These are phyloP conservation scores for Napeogenes inachia DNA, from an alignment of 2,888 invertebrate species.

Conservation along the genomic window DNA sequence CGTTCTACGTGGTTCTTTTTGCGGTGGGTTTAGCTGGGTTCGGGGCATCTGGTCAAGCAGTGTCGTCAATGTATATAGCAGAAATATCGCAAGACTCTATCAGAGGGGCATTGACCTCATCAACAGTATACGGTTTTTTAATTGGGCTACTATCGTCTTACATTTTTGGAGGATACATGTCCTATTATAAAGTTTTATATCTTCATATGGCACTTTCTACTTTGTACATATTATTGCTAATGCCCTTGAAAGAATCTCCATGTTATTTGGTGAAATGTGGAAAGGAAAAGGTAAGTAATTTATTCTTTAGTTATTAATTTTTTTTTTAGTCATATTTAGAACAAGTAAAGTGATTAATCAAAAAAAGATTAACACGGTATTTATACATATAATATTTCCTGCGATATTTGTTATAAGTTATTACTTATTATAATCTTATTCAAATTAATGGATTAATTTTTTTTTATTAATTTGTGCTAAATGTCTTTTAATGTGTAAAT, in stretches of 20 bases:
- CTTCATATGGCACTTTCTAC: slow-evolving; percentile 46
- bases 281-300: slow-evolving; percentile 46
- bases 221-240: slow-evolving; percentile 46
- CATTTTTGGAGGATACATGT: slow-evolving; percentile 51
- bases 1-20: slow-evolving; percentile 46
- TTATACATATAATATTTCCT: too few relatives aligned
- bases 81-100: slow-evolving; percentile 64
- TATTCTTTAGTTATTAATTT: background rate
- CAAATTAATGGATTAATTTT: too few relatives aligned
- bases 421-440: too few relatives aligned
- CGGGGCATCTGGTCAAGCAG: slow-evolving; percentile 61
- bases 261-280: slow-evolving; percentile 52
- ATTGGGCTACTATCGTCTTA: slow-evolving; percentile 57
- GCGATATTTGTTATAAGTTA: too few relatives aligned
- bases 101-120: slow-evolving; percentile 56
- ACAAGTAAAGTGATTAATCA: too few relatives aligned
- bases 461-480: too few relatives aligned
- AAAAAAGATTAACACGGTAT: too few relatives aligned
- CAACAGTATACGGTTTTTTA: slow-evolving; percentile 52
- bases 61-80: slow-evolving; percentile 58
- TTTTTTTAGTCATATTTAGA: too few relatives aligned
- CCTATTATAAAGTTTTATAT: slow-evolving; percentile 51
- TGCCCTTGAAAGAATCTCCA: slow-evolving; percentile 54
- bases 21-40: slow-evolving; percentile 50
- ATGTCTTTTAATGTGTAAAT: too few relatives aligned